A percentile compares a stretch with the other conserved stretches of the same genome.
phyloP scores from a whole-genome alignment of 2,888 invertebrate genomes.

The Cenopis cana region DNA sequence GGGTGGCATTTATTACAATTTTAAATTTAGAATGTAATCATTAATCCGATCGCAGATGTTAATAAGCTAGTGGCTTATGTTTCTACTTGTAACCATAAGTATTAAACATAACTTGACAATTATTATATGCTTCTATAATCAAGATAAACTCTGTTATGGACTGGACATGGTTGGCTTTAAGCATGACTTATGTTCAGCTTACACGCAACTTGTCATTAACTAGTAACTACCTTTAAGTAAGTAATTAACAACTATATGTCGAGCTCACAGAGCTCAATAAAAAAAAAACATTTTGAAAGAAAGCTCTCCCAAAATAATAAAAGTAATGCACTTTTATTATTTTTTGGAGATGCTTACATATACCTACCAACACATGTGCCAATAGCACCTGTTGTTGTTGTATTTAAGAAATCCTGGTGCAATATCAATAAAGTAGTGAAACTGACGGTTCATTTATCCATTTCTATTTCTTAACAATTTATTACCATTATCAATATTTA shows the following conservation, averaged over 20 bases:
- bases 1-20: conserved; percentile 32
- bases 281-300: no score
- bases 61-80: conserved; percentile 23
- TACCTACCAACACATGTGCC: neutral
- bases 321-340: no score
- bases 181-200: conserved; percentile 31
- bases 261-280: conserved; percentile 4
- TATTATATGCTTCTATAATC: conserved; percentile 30
- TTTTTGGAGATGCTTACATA: no score
- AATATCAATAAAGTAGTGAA: conserved; percentile 35
- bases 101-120: conserved; percentile 14
- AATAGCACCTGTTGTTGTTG: conserved; percentile 24
- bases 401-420: conserved; percentile 16
- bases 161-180: conserved; percentile 31
- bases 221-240: conserved; percentile 23
- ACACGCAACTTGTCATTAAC: conserved; percentile 39
- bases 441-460: conserved; percentile 26
- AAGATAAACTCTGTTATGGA: conserved; percentile 34
- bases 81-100: conserved; percentile 10
- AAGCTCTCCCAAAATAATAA: no score
- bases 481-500: conserved; percentile 37
- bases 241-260: conserved; percentile 20
- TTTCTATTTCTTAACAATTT: conserved; percentile 33
- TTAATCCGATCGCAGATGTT: conserved; percentile 35
- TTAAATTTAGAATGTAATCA: conserved; percentile 20